Evolutionary conservation across 2,797 vertebrate species (phyloP), one percentile per base, ranked within the genome.

Genomic region (Poliocrania exsul): DNA sequence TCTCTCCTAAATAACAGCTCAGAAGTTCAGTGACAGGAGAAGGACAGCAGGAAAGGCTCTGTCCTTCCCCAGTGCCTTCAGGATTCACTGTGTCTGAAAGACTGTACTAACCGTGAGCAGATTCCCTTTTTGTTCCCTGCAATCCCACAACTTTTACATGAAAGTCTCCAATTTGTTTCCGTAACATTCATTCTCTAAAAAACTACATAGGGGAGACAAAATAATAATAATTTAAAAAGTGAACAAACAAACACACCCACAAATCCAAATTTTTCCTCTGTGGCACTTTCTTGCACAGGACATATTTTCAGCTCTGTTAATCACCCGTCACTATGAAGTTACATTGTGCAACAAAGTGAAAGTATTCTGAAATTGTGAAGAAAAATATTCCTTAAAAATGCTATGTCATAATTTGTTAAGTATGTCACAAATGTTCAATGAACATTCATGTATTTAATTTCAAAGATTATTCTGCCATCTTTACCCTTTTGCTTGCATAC

Each of bases 11-110:
- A n/a, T 38, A 67, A 83, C 33, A 66, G 40, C 25, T 90, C 31
- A 29, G 38, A 66, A 88, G 17, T 72, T 65, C 65, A 74, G 37
- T 38, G 69, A 56, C 77, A 74, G 44, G 13, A 42, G 42, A 53
- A 88, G 40, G 46, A 65, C 20, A 58, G 49, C 11, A 53, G 33
- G 40, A 70, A 75, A 85, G 40, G 56, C 28, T 77, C 49, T 16
- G 47, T 60, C 66, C 26, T 53, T 78, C 91, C 66, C 44, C 70
- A 67, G 11, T 2, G 31, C 46, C 33, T 61, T 82, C 37, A 26
- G 40, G 23, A 80, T 58, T 61, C 51, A 58, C 31, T 0, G 0
- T 11, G 8, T 13, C 10, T 67, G 8, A 61, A 79, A 13, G 46
- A 50, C 54, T 33, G 2, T 1, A 37, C 15, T 19, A 70, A 49